These are phyloP conservation scores for Psophia crepitans DNA, from an alignment of 2,113 vertebrate species.

Conservation along the genomic window DNA sequence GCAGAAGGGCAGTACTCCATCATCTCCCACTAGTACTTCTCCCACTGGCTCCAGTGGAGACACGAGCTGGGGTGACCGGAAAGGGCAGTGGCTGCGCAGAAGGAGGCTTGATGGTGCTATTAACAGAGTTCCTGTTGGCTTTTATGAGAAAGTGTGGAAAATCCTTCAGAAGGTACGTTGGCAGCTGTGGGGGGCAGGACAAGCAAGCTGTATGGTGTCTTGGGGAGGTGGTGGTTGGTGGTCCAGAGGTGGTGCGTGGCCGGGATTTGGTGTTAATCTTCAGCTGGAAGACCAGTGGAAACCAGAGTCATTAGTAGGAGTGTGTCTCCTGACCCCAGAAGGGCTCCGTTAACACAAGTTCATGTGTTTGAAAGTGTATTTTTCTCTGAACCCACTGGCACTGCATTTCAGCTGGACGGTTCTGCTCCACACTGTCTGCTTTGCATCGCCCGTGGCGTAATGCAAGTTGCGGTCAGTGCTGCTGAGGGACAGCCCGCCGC, in stretches of 20 bases:
- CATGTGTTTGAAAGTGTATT: not conserved
- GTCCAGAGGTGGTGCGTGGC: not conserved
- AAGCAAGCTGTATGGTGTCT: not conserved
- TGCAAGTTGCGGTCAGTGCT: not conserved
- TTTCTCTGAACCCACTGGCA: not conserved
- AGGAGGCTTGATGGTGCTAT: slow-evolving; percentile 94
- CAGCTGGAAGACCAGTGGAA: not conserved
- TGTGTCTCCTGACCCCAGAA: not conserved
- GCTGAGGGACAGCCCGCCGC: not conserved
- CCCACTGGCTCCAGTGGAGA: slow-evolving; percentile 74
- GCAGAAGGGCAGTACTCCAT: slow-evolving; percentile 90
- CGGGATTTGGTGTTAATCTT: not conserved
- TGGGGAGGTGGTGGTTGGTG: not conserved
- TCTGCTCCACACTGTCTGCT: not conserved
- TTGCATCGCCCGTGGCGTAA: fast-evolving
- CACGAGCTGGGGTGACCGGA: slow-evolving; percentile 86
- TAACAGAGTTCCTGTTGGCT: slow-evolving; percentile 95
- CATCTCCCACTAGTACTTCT: slow-evolving; percentile 87
- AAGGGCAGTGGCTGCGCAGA: slow-evolving; percentile 96
- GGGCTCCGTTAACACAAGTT: not conserved
- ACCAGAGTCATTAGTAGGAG: not conserved
- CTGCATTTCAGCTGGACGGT: not conserved
- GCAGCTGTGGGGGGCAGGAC: not conserved
- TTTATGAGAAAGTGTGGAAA: slow-evolving; percentile 97
- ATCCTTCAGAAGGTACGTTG: slow-evolving; percentile 89